phyloP scores from a whole-genome alignment of 2,797 vertebrate genomes.

The Emys orbicularis region DNA sequence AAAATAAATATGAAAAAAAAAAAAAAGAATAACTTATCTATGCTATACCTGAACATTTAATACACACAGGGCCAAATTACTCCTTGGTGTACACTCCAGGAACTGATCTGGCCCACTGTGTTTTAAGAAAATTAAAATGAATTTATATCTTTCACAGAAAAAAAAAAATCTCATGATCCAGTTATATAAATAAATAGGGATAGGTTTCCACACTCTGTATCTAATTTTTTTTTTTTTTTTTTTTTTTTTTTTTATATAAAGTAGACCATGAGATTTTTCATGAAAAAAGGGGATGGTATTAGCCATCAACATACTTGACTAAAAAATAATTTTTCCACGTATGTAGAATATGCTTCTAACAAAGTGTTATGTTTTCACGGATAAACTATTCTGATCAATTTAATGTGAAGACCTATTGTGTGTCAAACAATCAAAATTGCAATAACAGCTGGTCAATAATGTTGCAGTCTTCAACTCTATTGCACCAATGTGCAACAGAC shows the following conservation, averaged over 20 bases:
- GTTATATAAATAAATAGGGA: not conserved
- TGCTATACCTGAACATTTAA: not conserved
- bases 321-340: not conserved
- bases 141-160: not conserved
- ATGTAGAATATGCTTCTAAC: not conserved
- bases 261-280: not conserved
- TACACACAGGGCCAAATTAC: not conserved
- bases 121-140: constrained; percentile 21
- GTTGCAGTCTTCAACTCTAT: not conserved
- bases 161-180: not conserved
- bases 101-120: not conserved
- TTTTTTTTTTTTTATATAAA: not conserved
- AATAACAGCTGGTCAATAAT: not conserved
- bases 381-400: constrained; percentile 4
- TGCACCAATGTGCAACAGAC: not conserved
- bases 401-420: not conserved
- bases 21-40: not conserved
- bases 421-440: not conserved
- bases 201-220: not conserved
- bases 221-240: not conserved
- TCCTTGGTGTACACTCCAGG: not conserved
- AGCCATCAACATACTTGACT: not conserved
- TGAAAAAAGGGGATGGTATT: fast-evolving
- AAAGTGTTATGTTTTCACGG: not conserved
- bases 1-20: no score